phyloP scores from a whole-genome alignment of 2,888 invertebrate species.

The Molanna angustata region DNA sequence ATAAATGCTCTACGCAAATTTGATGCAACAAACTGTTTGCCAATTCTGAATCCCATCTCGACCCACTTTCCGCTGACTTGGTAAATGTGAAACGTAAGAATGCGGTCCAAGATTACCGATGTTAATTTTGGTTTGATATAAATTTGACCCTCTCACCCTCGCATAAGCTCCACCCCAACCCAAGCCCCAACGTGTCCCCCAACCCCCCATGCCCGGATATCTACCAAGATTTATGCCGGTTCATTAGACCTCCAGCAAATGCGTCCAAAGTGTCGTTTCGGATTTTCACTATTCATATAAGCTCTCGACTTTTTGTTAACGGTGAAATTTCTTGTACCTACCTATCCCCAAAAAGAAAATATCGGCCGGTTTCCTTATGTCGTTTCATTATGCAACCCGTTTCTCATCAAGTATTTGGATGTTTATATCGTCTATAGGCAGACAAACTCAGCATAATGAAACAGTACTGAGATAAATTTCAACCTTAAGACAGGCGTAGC shows the following conservation, averaged over 20 bases:
- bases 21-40: too few relatives aligned
- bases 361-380: not conserved
- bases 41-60: too few relatives aligned
- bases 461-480: too few relatives aligned
- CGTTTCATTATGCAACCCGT: not conserved
- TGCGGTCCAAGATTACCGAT: not conserved
- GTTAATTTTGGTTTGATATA: not conserved
- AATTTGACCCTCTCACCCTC: not conserved
- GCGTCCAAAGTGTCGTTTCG: slow-evolving; percentile 13
- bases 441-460: too few relatives aligned
- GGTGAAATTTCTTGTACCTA: not conserved
- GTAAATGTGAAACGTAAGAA: too few relatives aligned
- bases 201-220: too few relatives aligned
- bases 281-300: not conserved
- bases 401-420: not conserved
- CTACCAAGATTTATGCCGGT: slow-evolving; percentile 28
- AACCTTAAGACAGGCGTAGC: too few relatives aligned
- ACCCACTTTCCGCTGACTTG: too few relatives aligned
- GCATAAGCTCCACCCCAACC: too few relatives aligned
- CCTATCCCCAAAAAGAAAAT: not conserved
- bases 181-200: too few relatives aligned
- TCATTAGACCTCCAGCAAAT: slow-evolving; percentile 23
- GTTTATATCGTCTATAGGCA: not conserved
- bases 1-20: too few relatives aligned
- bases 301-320: not conserved